phyloP scores from a whole-genome alignment of 2,797 vertebrate species.

The Ctenochaetus hawaiiensis region DNA sequence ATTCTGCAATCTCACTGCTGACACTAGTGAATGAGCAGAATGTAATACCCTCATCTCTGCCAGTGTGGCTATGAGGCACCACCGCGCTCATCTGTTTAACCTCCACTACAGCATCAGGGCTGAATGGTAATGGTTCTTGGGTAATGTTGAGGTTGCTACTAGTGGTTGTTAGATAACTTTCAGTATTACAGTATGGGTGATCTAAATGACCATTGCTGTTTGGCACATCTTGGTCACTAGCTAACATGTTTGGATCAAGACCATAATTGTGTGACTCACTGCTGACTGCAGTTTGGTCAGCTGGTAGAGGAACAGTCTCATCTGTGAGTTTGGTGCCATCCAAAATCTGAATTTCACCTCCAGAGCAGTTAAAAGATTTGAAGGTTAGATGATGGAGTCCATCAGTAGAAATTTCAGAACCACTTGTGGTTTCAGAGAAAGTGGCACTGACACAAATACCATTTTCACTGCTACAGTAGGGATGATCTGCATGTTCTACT shows the following conservation, averaged over 20 bases:
- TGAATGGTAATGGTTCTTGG: conserved; percentile 15
- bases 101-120: conserved; percentile 14
- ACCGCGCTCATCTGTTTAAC: not conserved
- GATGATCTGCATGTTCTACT: conserved; percentile 69
- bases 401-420: conserved; percentile 17
- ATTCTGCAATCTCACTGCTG: conserved; percentile 30
- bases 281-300: conserved; percentile 7
- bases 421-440: conserved; percentile 18
- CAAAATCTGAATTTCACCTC: conserved; percentile 71
- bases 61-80: conserved; percentile 9
- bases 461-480: conserved; percentile 54
- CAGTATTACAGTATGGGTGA: conserved; percentile 61
- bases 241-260: conserved; percentile 36
- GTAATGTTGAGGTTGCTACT: not conserved
- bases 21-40: conserved; percentile 25
- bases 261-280: not conserved
- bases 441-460: not conserved
- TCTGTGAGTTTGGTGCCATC: conserved; percentile 38
- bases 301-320: conserved; percentile 51
- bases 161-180: conserved; percentile 6
- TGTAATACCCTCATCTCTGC: not conserved
- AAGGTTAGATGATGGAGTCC: conserved; percentile 59
- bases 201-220: conserved; percentile 43
- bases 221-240: conserved; percentile 35
- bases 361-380: conserved; percentile 71